Conservation (phyloP, 2,888 invertebrate species). For the Neoascia interrupta region DNA sequence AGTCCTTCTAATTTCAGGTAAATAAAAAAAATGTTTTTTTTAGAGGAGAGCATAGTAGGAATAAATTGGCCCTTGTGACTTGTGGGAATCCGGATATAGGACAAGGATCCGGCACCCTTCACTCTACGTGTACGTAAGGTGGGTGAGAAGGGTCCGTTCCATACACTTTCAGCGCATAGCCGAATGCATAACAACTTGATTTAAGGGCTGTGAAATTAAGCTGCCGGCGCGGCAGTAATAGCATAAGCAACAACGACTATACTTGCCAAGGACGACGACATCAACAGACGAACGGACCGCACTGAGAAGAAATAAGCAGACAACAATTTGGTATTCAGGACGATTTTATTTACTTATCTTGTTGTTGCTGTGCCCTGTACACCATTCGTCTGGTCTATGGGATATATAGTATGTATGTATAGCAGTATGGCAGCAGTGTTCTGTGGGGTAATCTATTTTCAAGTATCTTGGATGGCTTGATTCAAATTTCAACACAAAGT, state of each 20-base stretch:
- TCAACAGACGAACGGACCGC: slow-evolving; percentile 17
- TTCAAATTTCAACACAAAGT: slow-evolving; percentile 61
- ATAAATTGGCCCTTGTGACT: slow-evolving; percentile 32
- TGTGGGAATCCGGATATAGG: slow-evolving; percentile 27
- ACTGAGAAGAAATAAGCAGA: slow-evolving; percentile 27
- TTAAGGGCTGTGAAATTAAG: slow-evolving; percentile 70
- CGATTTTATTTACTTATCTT: slow-evolving; percentile 61
- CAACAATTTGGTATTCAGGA: slow-evolving; percentile 60
- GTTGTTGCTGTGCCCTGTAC: slow-evolving; percentile 11
- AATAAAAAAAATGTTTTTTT: slow-evolving; percentile 9
- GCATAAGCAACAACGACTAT: slow-evolving; percentile 45
- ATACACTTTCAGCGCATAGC: slow-evolving; percentile 6
- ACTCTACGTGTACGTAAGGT: neutral
- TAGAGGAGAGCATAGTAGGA: slow-evolving; percentile 6
- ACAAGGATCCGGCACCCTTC: slow-evolving; percentile 14
- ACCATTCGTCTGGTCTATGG: slow-evolving; percentile 1
- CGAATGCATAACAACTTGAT: slow-evolving; percentile 67
- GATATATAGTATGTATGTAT: too few species aligned
- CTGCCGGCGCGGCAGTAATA: slow-evolving; percentile 33
- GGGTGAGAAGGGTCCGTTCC: neutral
- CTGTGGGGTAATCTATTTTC: slow-evolving; percentile 62
- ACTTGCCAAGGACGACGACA: neutral
- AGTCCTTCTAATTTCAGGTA: slow-evolving; percentile 27
- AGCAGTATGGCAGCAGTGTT: too few species aligned
- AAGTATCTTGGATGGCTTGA: slow-evolving; percentile 64